A percentile compares a stretch with the other conserved stretches of the same genome.
Evolutionary conservation across 2,797 vertebrate genomes (phyloP).

Genomic region (Xerus rutilus): DNA sequence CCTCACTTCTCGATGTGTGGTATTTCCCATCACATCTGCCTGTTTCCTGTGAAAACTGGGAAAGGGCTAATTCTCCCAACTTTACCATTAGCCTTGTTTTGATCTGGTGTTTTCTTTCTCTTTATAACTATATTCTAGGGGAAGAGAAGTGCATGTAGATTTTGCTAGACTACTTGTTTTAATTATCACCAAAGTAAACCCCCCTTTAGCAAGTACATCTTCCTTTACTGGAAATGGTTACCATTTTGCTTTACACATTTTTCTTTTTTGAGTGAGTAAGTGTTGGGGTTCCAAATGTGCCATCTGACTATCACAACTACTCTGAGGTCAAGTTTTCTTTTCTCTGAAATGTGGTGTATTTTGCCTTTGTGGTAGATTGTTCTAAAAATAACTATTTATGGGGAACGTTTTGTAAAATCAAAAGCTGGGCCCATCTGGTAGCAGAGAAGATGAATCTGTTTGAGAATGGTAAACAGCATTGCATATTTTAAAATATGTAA

Average conservation of each 20-base stretch:
- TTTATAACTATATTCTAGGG: background rate
- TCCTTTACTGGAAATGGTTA: background rate
- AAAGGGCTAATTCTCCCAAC: background rate
- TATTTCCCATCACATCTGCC: background rate
- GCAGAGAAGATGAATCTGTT: slow-evolving; percentile 44
- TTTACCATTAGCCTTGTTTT: background rate
- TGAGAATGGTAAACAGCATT: slow-evolving; percentile 45
- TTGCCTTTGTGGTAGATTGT: background rate
- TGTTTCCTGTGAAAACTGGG: background rate
- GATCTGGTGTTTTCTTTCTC: background rate
- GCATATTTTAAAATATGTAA: slow-evolving; percentile 58
- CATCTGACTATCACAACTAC: background rate
- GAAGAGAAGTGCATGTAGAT: background rate
- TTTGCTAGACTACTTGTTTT: background rate
- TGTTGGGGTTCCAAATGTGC: background rate
- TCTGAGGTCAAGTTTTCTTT: slow-evolving; percentile 12
- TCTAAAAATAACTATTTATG: slow-evolving; percentile 47
- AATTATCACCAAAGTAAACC: background rate
- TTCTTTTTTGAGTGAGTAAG: background rate
- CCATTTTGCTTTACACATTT: background rate
- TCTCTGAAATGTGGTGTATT: slow-evolving; percentile 33
- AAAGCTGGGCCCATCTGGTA: slow-evolving; percentile 47
- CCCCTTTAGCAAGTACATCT: background rate
- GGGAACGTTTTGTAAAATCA: slow-evolving; percentile 45
- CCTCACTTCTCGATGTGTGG: background rate